Evolutionary conservation across 2,113 vertebrate species (phyloP).

Genomic region (rabbit (Oryctolagus cuniculus)): DNA sequence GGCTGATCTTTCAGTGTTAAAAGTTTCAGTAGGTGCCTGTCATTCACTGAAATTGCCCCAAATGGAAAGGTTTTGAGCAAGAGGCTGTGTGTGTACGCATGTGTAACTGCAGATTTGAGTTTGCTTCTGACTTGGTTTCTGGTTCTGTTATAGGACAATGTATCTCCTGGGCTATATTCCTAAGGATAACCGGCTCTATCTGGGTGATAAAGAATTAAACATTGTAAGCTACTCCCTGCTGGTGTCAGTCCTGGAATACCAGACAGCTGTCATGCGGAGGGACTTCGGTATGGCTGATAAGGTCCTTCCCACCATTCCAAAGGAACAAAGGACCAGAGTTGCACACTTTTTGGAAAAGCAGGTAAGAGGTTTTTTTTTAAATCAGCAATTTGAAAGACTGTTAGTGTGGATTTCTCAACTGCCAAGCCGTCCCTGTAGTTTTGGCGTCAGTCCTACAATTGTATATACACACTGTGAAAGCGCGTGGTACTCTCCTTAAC

Average conservation of each 20-base stretch:
- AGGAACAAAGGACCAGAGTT: conserved; percentile 98
- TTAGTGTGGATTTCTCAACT: conserved; percentile 20
- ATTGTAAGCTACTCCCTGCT: conserved; percentile 98
- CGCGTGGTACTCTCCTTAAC: background rate
- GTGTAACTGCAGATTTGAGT: background rate
- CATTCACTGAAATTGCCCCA: conserved; percentile 3
- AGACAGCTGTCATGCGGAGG: conserved; percentile 98
- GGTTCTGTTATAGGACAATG: conserved; percentile 92
- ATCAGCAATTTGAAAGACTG: conserved; percentile 38
- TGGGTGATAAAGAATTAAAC: conserved; percentile 99
- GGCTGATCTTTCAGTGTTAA: background rate
- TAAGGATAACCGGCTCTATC: conserved; percentile 98
- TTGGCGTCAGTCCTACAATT: too few species aligned
- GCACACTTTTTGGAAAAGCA: conserved; percentile 99
- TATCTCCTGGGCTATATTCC: conserved; percentile 99
- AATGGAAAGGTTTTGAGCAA: conserved; percentile 42
- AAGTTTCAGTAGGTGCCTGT: background rate
- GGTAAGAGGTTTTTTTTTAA: conserved; percentile 84
- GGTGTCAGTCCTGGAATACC: conserved; percentile 98
- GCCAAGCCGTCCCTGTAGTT: too few species aligned
- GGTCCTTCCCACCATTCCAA: conserved; percentile 98
- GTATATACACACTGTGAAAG: background rate
- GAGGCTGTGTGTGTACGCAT: background rate
- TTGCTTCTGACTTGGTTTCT: conserved; percentile 34
- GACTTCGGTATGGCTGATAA: conserved; percentile 99